phyloP scores from a whole-genome alignment of 2,113 vertebrate genomes.

The Pteropus alecto region DNA sequence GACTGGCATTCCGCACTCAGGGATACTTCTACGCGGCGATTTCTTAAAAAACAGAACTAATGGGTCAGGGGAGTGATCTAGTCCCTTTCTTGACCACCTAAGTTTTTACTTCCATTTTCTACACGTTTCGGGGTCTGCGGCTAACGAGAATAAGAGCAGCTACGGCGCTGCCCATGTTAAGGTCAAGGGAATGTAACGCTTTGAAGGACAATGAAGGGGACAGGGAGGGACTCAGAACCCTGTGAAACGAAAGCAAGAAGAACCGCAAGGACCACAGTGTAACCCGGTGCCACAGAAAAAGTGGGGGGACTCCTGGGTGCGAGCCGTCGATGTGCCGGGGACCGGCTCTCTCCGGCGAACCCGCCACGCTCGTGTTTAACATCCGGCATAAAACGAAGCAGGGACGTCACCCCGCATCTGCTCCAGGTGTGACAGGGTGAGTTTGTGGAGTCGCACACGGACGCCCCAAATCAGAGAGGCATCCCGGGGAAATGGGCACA shows the following conservation, averaged over 20 bases:
- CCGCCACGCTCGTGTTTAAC: fast-evolving
- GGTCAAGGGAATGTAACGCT: not conserved
- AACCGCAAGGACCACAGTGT: too few species aligned
- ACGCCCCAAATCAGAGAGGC: too few species aligned
- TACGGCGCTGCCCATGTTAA: not conserved
- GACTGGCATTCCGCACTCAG: too few species aligned
- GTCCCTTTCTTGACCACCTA: not conserved
- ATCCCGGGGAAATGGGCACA: too few species aligned
- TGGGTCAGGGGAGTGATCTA: not conserved
- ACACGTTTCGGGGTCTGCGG: not conserved
- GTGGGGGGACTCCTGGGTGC: not conserved
- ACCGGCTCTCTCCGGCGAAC: too few species aligned
- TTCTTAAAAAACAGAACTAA: not conserved
- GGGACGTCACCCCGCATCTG: too few species aligned
- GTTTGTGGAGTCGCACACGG: too few species aligned
- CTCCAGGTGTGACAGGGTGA: too few species aligned
- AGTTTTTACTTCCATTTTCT: not conserved
- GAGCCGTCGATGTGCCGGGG: fast-evolving
- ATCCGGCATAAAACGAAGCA: too few species aligned
- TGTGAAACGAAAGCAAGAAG: not conserved
- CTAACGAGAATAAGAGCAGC: not conserved
- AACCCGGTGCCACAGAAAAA: fast-evolving
- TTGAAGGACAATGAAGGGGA: not conserved
- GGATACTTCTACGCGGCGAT: not conserved
- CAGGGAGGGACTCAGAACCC: not conserved